These are phyloP conservation scores for Drosophila tanythrix DNA, from an alignment of 2,888 invertebrate genomes.

Conservation along the genomic window DNA sequence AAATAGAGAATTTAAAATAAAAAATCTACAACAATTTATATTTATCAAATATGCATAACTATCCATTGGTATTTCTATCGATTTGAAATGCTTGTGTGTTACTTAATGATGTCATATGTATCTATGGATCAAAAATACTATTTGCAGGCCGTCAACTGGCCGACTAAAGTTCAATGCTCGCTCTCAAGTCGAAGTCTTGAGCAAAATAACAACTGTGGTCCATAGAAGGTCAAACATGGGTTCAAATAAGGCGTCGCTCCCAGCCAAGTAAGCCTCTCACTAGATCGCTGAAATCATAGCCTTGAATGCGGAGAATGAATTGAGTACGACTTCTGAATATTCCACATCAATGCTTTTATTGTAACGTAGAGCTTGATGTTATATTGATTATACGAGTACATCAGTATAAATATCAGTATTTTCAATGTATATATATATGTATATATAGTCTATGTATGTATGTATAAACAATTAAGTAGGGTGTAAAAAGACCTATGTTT, in stretches of 20 bases:
- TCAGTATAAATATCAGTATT: constrained; percentile 30
- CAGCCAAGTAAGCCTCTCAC: not conserved
- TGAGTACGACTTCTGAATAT: constrained; percentile 5
- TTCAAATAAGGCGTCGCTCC: constrained; percentile 7
- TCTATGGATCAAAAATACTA: not conserved
- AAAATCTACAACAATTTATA: not conserved
- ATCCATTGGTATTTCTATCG: not conserved
- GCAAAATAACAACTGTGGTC: not conserved
- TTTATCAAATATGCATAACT: not conserved
- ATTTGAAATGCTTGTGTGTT: not conserved
- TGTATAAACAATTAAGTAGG: constrained; percentile 32
- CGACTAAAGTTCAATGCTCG: constrained; percentile 44
- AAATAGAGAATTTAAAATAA: not conserved
- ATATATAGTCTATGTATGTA: constrained; percentile 43
- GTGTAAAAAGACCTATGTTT: constrained; percentile 55
- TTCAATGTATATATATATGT: constrained; percentile 2
- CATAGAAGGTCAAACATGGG: constrained; percentile 31
- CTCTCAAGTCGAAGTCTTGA: constrained; percentile 16
- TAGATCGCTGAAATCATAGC: constrained; percentile 11
- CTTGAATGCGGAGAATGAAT: constrained; percentile 26
- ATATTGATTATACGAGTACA: constrained; percentile 45
- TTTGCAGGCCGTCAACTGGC: not conserved
- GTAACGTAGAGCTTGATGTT: constrained; percentile 26
- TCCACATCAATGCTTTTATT: constrained; percentile 49
- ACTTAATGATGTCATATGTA: not conserved